Evolutionary conservation across 2,113 vertebrate genomes (phyloP).

Genomic region (Dromaius novaehollandiae): DNA sequence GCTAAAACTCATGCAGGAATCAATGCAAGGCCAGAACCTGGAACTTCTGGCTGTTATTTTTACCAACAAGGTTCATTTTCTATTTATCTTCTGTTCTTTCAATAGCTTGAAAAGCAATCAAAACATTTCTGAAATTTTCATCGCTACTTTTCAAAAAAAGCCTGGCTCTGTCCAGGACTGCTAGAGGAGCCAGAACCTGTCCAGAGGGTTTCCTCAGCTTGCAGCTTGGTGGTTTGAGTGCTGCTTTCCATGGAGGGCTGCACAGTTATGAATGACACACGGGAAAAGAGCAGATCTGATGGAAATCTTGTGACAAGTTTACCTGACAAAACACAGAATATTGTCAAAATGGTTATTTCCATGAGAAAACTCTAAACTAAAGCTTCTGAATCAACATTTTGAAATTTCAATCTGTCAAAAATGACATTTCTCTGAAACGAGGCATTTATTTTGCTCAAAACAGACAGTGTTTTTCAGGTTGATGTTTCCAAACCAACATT

Average conservation of each 20-base stretch:
- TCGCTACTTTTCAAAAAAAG: not conserved
- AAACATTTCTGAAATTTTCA: not conserved
- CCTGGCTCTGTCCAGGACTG: not conserved
- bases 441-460: constrained; percentile 11
- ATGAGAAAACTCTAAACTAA: not conserved
- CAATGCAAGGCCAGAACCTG: not conserved
- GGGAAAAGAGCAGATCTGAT: not conserved
- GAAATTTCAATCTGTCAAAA: constrained; percentile 16
- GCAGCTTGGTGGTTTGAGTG: not conserved
- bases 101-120: not conserved
- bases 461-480: not conserved
- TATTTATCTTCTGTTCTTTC: not conserved
- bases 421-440: not conserved
- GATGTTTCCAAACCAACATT: constrained; percentile 1
- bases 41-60: not conserved
- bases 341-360: not conserved
- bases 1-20: not conserved
- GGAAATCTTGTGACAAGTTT: not conserved
- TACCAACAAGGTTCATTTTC: not conserved
- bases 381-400: constrained; percentile 20
- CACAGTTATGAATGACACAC: rapidly evolving
- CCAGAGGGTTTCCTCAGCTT: not conserved
- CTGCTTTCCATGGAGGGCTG: not conserved
- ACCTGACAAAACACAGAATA: not conserved
- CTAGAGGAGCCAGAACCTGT: not conserved